Conservation (phyloP, 2,113 vertebrate genomes). For the Triplophysa siluroides region DNA sequence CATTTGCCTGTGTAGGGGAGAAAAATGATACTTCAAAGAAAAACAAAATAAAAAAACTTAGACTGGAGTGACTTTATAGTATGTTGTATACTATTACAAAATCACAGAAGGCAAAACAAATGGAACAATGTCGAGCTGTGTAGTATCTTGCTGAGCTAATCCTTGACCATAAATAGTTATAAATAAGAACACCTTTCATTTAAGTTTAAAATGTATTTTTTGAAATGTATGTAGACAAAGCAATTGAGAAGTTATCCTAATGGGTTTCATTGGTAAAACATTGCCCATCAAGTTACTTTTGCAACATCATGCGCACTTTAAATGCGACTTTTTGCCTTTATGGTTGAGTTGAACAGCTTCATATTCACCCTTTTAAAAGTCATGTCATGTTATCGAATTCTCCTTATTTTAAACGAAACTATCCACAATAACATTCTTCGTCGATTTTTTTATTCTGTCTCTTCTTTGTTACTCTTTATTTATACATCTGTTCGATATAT, state of each 20-base stretch:
- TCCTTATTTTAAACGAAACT: too few relatives aligned
- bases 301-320: too few relatives aligned
- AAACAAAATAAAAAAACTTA: background rate
- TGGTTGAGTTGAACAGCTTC: too few relatives aligned
- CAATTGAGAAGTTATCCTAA: too few relatives aligned
- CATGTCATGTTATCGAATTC: too few relatives aligned
- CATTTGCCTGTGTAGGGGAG: conserved; percentile 13
- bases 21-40: background rate
- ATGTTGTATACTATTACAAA: background rate
- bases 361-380: too few relatives aligned
- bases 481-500: too few relatives aligned
- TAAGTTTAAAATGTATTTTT: background rate
- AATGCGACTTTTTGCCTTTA: too few relatives aligned
- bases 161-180: background rate
- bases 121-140: background rate
- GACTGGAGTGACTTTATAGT: background rate
- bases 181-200: background rate
- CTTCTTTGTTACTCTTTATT: too few relatives aligned
- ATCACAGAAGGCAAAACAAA: background rate
- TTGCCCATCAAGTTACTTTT: too few relatives aligned
- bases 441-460: too few relatives aligned
- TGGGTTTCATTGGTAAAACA: background rate
- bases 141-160: background rate
- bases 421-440: too few relatives aligned
- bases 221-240: background rate